Percentiles rank a stretch among this genome's conserved stretches.
These are phyloP conservation scores for Coronaproctus castanopsis DNA, from an alignment of 2,888 invertebrate species.

Conservation along the genomic window DNA sequence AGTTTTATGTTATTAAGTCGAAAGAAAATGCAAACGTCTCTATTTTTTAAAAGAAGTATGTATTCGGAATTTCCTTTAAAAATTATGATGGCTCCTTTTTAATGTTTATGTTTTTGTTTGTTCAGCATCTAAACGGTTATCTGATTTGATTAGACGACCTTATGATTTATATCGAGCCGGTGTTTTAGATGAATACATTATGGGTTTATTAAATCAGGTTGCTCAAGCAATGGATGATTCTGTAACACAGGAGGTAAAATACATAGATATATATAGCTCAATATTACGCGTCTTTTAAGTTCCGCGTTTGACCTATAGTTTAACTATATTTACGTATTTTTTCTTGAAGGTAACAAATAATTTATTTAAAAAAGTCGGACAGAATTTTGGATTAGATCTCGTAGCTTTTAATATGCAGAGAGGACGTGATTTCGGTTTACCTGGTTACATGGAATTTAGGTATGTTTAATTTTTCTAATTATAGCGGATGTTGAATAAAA, in stretches of 20 bases:
- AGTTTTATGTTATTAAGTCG: not conserved
- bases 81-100: no score
- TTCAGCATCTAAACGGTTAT: conserved; percentile 66
- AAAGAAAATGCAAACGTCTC: not conserved
- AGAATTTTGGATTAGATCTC: conserved; percentile 60
- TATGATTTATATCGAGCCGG: conserved; percentile 79
- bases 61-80: no score
- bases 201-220: conserved; percentile 85
- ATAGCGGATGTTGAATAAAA: not conserved
- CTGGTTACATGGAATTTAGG: conserved; percentile 78
- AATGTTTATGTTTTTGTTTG: no score
- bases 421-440: conserved; percentile 75
- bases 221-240: conserved; percentile 90
- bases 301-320: no score
- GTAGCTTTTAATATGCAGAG: conserved; percentile 86
- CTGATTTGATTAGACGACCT: conserved; percentile 70
- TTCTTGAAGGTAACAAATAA: conserved; percentile 68
- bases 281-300: no score
- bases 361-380: conserved; percentile 46
- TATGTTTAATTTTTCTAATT: conserved; percentile 17
- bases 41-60: no score
- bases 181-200: conserved; percentile 74
- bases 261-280: no score
- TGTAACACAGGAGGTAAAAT: conserved; percentile 48
- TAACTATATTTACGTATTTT: no score